Base-by-base conservation (phyloP, 1,140 invertebrate species). In the Hypsibius dujardini region DNA sequence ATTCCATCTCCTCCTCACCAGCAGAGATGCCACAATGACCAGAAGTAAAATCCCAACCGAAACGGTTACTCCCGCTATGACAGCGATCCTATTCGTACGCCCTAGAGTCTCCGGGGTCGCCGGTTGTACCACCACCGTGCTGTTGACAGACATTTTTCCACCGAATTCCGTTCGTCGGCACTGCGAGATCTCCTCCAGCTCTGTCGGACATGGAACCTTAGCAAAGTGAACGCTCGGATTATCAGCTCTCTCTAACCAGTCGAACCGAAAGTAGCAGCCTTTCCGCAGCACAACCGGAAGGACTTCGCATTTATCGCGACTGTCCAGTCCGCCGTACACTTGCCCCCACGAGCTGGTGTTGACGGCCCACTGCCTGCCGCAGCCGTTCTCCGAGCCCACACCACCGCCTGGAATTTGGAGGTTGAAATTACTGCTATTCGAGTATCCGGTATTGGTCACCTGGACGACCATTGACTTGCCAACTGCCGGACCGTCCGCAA, bases 401-500 rank as follows among this genome's bases (percentile, higher is more conserved):
- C 50, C 70, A 45, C 70, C 70, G 46, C 70, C 70, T 1, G 70
- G 70, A 15, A 71, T 71, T 7, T 71, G 70, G 15, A 71, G 70
- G 45, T 71, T 47, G 45, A 71, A 71, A 1, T 71, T 40, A 2
- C 62, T 71, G 15, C 40, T 40, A n/a, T 45, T 40, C 40, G 62
- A 40, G 45, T 71, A 40, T 1, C 70, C 70, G 45, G 45, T 71
- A 45, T 71, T 71, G 2, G 47, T 60, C 50, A 71, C 70, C 46
- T 71, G 70, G 15, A 71, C 70, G 12, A 71, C 45, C 70, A 71
- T 45, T 15, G 40, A 40, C 67, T 71, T 71, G 15, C 70, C 70
- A 40, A 3, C 1, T 42, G 62, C 46, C 47, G 70, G 56, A n/a
- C 70, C 70, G 40, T 15, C n/a, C 1, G 70, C 62, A 45, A 71